These are phyloP conservation scores for Drosophila varians DNA, from an alignment of 1,140 invertebrate species.

Conservation along the genomic window DNA sequence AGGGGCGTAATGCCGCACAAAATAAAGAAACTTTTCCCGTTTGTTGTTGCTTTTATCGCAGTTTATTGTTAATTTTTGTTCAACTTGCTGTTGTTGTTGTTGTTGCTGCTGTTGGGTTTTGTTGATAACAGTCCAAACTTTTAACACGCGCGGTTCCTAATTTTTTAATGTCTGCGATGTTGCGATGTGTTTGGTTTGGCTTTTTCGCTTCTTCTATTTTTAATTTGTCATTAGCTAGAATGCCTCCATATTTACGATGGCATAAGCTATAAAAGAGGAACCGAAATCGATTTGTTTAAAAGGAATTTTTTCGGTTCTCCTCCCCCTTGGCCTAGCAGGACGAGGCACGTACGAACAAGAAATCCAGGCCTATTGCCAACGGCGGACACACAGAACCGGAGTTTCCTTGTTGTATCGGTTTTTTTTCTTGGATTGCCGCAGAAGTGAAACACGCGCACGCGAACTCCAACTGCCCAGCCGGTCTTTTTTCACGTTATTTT, in stretches of 20 bases:
- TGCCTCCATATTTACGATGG: slow-evolving; percentile 56
- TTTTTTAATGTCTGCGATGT: slow-evolving; percentile 36
- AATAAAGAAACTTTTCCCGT: slow-evolving; percentile 53
- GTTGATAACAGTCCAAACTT: slow-evolving; percentile 64
- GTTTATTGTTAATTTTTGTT: slow-evolving; percentile 55
- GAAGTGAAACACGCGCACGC: slow-evolving; percentile 72
- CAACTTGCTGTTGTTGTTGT: slow-evolving; percentile 40
- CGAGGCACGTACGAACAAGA: slow-evolving; percentile 53
- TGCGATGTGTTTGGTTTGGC: slow-evolving; percentile 24
- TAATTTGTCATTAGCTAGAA: slow-evolving; percentile 70
- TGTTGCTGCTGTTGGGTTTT: slow-evolving; percentile 22
- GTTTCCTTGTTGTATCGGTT: slow-evolving; percentile 56
- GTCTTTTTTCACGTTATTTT: slow-evolving; percentile 6
- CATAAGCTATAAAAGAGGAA: slow-evolving; percentile 28
- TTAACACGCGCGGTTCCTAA: slow-evolving; percentile 60
- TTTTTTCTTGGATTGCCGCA: slow-evolving; percentile 32
- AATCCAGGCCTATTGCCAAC: slow-evolving; percentile 22
- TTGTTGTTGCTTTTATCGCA: slow-evolving; percentile 69
- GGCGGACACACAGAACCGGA: slow-evolving; percentile 55
- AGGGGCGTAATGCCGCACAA: slow-evolving; percentile 33
- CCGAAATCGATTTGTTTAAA: slow-evolving; percentile 70
- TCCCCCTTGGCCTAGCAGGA: slow-evolving; percentile 1
- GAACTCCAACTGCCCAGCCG: slow-evolving; percentile 36
- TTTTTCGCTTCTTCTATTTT: slow-evolving; percentile 7
- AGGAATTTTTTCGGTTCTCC: slow-evolving; percentile 34